Conservation (phyloP, 2,888 invertebrate species). For the Ashinkailepas kermadecensis region DNA sequence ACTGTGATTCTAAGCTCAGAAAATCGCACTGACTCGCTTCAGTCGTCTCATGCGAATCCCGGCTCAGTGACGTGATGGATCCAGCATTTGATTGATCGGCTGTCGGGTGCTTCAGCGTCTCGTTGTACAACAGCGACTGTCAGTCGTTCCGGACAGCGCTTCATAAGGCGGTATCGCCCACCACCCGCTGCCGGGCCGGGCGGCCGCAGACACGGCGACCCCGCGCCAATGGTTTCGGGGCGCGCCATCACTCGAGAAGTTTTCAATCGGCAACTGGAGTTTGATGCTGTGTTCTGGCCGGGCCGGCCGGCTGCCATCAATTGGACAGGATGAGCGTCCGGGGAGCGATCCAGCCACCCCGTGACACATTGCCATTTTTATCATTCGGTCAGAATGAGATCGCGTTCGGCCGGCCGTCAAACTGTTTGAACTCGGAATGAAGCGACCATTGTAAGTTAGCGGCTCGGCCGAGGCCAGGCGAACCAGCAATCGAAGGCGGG, state of each 20-base stretch:
- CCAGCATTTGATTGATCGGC: no score
- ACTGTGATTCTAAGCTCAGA: no score
- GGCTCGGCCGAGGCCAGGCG: not conserved
- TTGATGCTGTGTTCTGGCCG: constrained; percentile 10
- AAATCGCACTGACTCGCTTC: no score
- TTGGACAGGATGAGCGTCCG: not conserved
- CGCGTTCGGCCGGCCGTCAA: not conserved
- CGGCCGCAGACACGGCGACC: not conserved
- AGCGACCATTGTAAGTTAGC: not conserved
- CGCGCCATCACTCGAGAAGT: not conserved
- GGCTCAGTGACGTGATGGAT: no score
- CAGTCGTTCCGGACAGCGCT: no score
- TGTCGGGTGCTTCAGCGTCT: no score
- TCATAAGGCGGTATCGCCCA: no score
- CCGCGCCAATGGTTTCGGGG: not conserved
- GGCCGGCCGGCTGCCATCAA: not conserved
- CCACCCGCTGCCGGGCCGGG: no score
- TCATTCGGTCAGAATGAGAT: constrained; percentile 16
- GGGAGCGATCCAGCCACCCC: not conserved
- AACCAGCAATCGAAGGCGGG: not conserved
- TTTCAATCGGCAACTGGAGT: not conserved
- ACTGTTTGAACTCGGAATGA: constrained; percentile 13
- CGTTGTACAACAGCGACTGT: no score
- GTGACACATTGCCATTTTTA: constrained; percentile 11
- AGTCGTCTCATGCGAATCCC: no score